These are phyloP conservation scores for Monomorium pharaonis DNA, from an alignment of 1,140 invertebrate genomes.

Conservation along the genomic window DNA sequence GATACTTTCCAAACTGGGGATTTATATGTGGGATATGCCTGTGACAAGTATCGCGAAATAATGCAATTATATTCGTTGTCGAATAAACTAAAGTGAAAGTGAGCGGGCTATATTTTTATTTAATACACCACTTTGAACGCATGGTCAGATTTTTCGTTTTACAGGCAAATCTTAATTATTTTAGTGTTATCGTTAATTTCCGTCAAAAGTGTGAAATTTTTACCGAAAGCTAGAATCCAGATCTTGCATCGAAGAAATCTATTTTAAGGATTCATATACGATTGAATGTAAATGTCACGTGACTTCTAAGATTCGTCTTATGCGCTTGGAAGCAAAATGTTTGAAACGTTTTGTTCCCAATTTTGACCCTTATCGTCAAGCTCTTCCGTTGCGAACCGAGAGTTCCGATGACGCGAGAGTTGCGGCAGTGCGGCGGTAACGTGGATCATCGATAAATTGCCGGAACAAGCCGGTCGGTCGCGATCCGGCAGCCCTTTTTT, in stretches of 20 bases:
- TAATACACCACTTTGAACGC: not conserved
- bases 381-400: not conserved
- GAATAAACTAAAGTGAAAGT: not conserved
- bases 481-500: conserved; percentile 45
- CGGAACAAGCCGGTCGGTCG: not conserved
- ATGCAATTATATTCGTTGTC: not conserved
- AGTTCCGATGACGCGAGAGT: not conserved
- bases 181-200: not conserved
- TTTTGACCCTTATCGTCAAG: not conserved
- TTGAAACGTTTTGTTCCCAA: not conserved
- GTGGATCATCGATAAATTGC: conserved; percentile 38
- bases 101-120: not conserved
- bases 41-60: not conserved
- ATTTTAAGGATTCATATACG: not conserved
- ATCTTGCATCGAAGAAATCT: not conserved
- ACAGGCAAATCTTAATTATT: not conserved
- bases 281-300: not conserved
- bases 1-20: not conserved
- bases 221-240: not conserved
- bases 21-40: not conserved
- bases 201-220: not conserved
- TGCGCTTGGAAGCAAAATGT: not conserved
- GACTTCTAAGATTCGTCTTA: not conserved
- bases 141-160: not conserved
- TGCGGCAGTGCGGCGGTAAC: conserved; percentile 15